Percentiles rank a stretch among this genome's conserved stretches.
These are phyloP conservation scores for Aethes cnicana DNA, from an alignment of 2,888 invertebrate genomes.

Conservation along the genomic window DNA sequence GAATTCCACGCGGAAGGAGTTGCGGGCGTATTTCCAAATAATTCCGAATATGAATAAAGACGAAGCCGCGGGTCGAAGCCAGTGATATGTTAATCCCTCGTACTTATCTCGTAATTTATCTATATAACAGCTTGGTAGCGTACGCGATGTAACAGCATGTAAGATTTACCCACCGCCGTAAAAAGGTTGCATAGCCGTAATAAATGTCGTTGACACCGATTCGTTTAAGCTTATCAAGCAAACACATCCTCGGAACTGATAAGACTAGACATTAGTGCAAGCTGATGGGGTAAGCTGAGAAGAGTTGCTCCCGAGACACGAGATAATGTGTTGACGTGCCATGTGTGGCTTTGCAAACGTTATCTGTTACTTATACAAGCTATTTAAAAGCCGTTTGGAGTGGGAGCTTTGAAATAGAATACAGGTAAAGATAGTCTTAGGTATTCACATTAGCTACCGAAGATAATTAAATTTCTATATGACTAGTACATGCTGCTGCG, in stretches of 20 bases:
- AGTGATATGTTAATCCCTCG: no score
- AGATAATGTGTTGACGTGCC: constrained; percentile 28
- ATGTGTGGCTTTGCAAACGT: constrained; percentile 26
- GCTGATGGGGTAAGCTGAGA: constrained; percentile 27
- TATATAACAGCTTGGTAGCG: constrained; percentile 6
- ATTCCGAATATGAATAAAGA: no score
- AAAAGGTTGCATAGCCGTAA: constrained; percentile 15
- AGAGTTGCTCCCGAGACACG: constrained; percentile 25
- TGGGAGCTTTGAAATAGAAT: not conserved
- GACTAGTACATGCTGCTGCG: no score
- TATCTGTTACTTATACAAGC: constrained; percentile 21
- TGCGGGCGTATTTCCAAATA: no score
- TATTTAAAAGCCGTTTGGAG: not conserved
- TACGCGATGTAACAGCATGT: constrained; percentile 1
- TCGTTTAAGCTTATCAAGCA: constrained; percentile 26
- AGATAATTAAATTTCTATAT: no score
- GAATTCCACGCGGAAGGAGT: no score
- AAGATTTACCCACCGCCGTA: constrained; percentile 11
- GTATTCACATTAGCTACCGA: no score
- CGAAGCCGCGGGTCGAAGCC: no score
- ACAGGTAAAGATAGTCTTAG: not conserved
- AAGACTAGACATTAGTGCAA: constrained; percentile 17
- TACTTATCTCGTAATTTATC: no score
- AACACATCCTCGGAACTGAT: constrained; percentile 26
- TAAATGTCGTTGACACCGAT: constrained; percentile 23